These are phyloP conservation scores for Automeris io DNA, from an alignment of 2,888 invertebrate species.

Conservation along the genomic window DNA sequence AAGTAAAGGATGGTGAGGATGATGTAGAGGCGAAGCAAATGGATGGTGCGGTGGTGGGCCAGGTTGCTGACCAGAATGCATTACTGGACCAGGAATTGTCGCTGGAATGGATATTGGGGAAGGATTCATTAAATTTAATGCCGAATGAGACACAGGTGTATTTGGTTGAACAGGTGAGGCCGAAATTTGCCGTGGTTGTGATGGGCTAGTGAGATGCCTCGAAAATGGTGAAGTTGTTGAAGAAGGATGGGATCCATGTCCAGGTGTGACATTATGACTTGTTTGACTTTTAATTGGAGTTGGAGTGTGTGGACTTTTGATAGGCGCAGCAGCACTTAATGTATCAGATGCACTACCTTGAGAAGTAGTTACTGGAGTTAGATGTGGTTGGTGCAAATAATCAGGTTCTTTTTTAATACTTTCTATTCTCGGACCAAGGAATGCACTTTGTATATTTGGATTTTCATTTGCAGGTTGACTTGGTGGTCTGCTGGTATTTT, in stretches of 20 bases:
- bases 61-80: slow-evolving; percentile 86
- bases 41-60: slow-evolving; percentile 82
- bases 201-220: slow-evolving; percentile 67
- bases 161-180: slow-evolving; percentile 66
- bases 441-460: slow-evolving; percentile 68
- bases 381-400: slow-evolving; percentile 67
- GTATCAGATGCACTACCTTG: slow-evolving; percentile 62
- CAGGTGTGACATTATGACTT: slow-evolving; percentile 53
- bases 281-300: slow-evolving; percentile 72
- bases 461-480: slow-evolving; percentile 69
- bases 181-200: slow-evolving; percentile 67
- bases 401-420: slow-evolving; percentile 87
- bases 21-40: slow-evolving; percentile 82
- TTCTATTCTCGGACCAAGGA: slow-evolving; percentile 81
- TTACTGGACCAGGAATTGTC: slow-evolving; percentile 81
- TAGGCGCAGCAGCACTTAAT: slow-evolving; percentile 71
- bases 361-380: slow-evolving; percentile 72
- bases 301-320: slow-evolving; percentile 73
- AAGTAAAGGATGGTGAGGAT: slow-evolving; percentile 84
- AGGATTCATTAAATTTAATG: slow-evolving; percentile 79
- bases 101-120: slow-evolving; percentile 78
- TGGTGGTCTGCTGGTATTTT: slow-evolving; percentile 65
- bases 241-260: slow-evolving; percentile 56
- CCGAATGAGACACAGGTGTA: slow-evolving; percentile 77
- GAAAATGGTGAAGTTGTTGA: slow-evolving; percentile 71